A percentile compares a stretch with the other conserved stretches of the same genome.
Conservation (phyloP, 2,113 vertebrate species). For the rat (Rattus norvegicus) region GRCr8 NC_086032.1:44987501-44988000, state of each 20-base stretch:
- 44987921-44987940: neutral
- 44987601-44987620: neutral
- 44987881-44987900: neutral
- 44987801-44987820: conserved; percentile 29
- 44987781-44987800: neutral
- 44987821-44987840: neutral
- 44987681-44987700: neutral
- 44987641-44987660: too few species aligned
- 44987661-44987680: neutral
- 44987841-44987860: neutral
- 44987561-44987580: conserved; percentile 4
- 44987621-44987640: too few species aligned
- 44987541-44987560: neutral
- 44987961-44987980: conserved; percentile 26
- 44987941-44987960: neutral
- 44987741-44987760: neutral
- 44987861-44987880: conserved; percentile 35
- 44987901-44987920: neutral
- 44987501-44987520: neutral
- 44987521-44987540: conserved; percentile 21
- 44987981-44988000: neutral
- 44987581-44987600: neutral
- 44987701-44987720: neutral
- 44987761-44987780: neutral
- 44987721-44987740: neutral